These are phyloP conservation scores for Drosophila vallismaia DNA, from an alignment of 2,888 invertebrate genomes.

Conservation along the genomic window DNA sequence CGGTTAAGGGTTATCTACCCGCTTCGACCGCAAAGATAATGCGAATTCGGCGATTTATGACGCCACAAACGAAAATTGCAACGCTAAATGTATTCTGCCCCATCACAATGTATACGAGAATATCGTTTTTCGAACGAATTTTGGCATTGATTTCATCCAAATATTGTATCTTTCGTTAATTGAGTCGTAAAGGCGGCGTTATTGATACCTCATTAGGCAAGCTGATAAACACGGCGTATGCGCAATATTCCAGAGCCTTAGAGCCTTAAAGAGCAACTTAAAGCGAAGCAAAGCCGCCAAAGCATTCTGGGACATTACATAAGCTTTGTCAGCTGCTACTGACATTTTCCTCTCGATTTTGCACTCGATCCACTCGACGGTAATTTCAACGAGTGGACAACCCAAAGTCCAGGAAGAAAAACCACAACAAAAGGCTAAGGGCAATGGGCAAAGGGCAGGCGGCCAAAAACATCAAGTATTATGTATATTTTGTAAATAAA, in stretches of 20 bases:
- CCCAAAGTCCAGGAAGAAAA: neutral
- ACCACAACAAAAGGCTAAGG: conserved; percentile 16
- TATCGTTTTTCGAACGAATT: neutral
- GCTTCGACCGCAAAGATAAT: conserved; percentile 30
- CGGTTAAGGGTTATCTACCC: conserved; percentile 34
- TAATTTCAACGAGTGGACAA: conserved; percentile 27
- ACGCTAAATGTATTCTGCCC: conserved; percentile 27
- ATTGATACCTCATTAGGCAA: conserved; percentile 74
- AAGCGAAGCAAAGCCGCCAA: conserved; percentile 25
- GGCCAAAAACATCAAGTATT: neutral
- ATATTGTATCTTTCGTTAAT: conserved; percentile 52
- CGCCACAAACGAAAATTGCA: conserved; percentile 32
- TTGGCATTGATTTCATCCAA: conserved; percentile 56
- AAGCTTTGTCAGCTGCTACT: conserved; percentile 39
- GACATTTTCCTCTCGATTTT: conserved; percentile 38
- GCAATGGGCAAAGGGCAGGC: conserved; percentile 11
- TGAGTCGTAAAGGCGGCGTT: conserved; percentile 67
- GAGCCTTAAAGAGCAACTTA: conserved; percentile 37
- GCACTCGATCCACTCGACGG: conserved; percentile 24
- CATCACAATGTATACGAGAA: conserved; percentile 16
- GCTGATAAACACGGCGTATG: conserved; percentile 61
- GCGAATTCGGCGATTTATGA: conserved; percentile 35
- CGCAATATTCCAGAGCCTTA: conserved; percentile 40
- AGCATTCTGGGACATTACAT: conserved; percentile 12
- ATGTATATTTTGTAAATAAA: conserved; percentile 23